phyloP scores from a whole-genome alignment of 2,888 invertebrate genomes.

The Calameuta pallipes region DNA sequence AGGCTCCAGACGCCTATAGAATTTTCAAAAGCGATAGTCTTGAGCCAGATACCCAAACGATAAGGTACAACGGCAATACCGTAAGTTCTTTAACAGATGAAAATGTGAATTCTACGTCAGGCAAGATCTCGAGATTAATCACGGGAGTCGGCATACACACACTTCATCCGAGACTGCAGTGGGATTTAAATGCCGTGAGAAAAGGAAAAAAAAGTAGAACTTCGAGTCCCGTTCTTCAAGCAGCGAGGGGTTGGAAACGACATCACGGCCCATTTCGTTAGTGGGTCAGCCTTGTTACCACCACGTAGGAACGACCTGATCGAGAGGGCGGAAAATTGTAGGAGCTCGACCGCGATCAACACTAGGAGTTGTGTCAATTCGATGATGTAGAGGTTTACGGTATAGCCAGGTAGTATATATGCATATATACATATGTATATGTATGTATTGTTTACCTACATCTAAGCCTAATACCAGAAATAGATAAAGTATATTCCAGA shows the following conservation, averaged over 20 bases:
- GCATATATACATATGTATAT: too few species aligned
- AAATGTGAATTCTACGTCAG: not conserved
- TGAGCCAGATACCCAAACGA: not conserved
- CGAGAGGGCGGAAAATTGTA: constrained; percentile 12
- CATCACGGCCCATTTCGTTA: constrained; percentile 45
- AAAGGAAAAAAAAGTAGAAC: not conserved
- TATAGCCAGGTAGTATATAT: not conserved
- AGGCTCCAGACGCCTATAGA: not conserved
- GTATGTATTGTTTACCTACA: not conserved
- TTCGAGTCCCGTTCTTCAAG: not conserved
- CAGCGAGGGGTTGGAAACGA: constrained; percentile 15
- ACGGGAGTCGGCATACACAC: not conserved
- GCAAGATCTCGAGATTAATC: not conserved
- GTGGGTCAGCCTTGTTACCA: constrained; percentile 49
- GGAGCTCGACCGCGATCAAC: not conserved
- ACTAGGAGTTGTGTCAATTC: not conserved
- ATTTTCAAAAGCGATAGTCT: not conserved
- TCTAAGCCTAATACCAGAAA: not conserved
- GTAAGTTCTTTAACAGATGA: not conserved
- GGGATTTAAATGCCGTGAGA: not conserved
- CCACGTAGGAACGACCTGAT: constrained; percentile 18
- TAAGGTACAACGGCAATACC: not conserved
- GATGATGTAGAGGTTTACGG: not conserved
- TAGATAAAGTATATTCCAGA: not conserved
- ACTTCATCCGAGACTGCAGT: not conserved